Base-by-base conservation (phyloP, 2,888 invertebrate species). In the Tuta absoluta region DNA sequence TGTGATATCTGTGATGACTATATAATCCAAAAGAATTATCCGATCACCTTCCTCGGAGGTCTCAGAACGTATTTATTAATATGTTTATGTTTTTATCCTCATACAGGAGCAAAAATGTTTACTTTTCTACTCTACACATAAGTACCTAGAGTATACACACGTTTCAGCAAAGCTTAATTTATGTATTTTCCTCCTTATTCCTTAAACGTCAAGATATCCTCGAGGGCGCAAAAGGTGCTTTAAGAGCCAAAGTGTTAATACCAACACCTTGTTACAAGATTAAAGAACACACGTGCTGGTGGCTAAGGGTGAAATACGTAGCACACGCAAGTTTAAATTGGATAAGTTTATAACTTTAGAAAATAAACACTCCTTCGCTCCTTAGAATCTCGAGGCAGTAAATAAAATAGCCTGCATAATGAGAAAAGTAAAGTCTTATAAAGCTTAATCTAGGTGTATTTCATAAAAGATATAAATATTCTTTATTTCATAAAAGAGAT, bases 251-350 rank as follows among this genome's bases (percentile, higher is more conserved):
- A 45, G 45, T 45, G 45, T 45, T 45, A 17, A 45, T 45, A 45
- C 56, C 33, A 28, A 56, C 33, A 33, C 56, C 24, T 28, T 56
- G 56, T 56, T 45, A 56, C 60, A 24, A 49, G 33, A 61, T 49
- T 48, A 61, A 61, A 61, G 28, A 61, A 61, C 60, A 61, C 61
- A 61, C 61, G 45, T 41, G 49, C 48, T 61, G 17, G 23, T 33
- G 17, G 14, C 33, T 49, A 33, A 61, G 49, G 61, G 4, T 61
- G 33, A 61, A 61, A 61, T 61, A 61, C 49, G 61, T 45, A 45
- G 49, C 19, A 28, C 33, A 61, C 61, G 24, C 49, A 61, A 61
- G 33, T 61, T 61, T 49, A 61, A 49, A 61, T 61, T 61, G 61
- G 61, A 61, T 61, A 61, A 61, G 21, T 61, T 61, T 48, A 24